Conservation (phyloP, 2,113 vertebrate genomes). For the Chunga burmeisteri region DNA sequence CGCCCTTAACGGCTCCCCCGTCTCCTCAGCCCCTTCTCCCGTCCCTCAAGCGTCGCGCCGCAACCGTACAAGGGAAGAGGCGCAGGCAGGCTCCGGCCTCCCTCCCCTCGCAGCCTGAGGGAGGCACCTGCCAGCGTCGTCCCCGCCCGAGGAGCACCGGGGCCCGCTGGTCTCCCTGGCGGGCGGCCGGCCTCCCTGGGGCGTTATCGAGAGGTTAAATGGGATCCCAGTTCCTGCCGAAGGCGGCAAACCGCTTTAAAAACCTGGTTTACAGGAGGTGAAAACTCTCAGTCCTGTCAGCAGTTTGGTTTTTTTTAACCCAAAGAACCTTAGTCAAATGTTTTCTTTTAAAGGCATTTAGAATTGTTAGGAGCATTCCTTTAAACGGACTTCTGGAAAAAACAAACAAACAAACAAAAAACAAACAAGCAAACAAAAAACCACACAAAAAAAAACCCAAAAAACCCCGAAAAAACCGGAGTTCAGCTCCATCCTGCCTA, state of each 20-base stretch:
- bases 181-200: accelerated
- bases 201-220: accelerated
- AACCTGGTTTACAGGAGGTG: neutral
- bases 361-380: neutral
- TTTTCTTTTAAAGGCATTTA: neutral
- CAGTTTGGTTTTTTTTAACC: neutral
- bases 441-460: neutral
- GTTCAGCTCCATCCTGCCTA: neutral
- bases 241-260: neutral
- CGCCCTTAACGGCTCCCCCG: neutral
- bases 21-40: neutral
- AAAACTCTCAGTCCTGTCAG: neutral
- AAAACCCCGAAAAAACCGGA: neutral
- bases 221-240: neutral
- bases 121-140: neutral
- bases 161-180: neutral
- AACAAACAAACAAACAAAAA: neutral
- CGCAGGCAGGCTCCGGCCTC: neutral
- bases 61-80: neutral
- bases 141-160: neutral
- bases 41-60: neutral
- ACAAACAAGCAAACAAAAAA: neutral
- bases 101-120: neutral
- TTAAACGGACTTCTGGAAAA: neutral
- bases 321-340: neutral